Evolutionary conservation across 2,113 vertebrate species (phyloP), one percentile per base, ranked within the genome.

Genomic region (Lophotis ruficrista): DNA sequence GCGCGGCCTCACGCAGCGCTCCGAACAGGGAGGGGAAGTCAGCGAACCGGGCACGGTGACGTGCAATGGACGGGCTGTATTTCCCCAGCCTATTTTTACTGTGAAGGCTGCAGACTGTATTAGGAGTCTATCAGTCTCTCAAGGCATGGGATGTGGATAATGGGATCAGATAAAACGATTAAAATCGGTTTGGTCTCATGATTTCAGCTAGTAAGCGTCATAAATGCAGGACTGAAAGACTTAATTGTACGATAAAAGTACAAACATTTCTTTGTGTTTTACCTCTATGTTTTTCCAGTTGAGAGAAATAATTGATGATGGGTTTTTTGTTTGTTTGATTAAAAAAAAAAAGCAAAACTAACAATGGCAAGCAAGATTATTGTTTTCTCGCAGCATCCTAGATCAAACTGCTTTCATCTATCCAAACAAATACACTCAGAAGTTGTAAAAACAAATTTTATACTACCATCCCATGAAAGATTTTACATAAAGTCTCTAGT

Each of bases 61-160:
- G 3, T 66, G 57, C 20, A 72, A 73, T n/a, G 69, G 35, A 68
- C 50, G 35, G 30, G 33, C 37, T 83, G 37, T 31, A 43, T 69
- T 80, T 92, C 60, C 84, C 66, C 72, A 90, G 53, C n/a, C 75
- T 87, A 31, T 41, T 84, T 95, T 96, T 94, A 62, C 57, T 83
- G 51, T 70, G 54, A 60, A 84, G 71, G 30, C 18, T 86, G 88
- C 58, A 93, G 54, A 88, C 53, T 73, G 21, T 69, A 83, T 93
- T 71, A 84, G 53, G 48, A 89, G 45, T 70, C 62, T 90, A 60
- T 83, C 38, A 83, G 48, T 38, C 61, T 9, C 38, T 27, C 51
- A 71, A 85, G n/a, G 47, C 51, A 50, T 50, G 47, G 56, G 66
- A 80, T 79, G 62, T 53, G 47, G 53, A 70, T 51, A 93, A 92